These are phyloP conservation scores for Eumacrocentrus americanus DNA, from an alignment of 2,888 invertebrate species.

Conservation along the genomic window DNA sequence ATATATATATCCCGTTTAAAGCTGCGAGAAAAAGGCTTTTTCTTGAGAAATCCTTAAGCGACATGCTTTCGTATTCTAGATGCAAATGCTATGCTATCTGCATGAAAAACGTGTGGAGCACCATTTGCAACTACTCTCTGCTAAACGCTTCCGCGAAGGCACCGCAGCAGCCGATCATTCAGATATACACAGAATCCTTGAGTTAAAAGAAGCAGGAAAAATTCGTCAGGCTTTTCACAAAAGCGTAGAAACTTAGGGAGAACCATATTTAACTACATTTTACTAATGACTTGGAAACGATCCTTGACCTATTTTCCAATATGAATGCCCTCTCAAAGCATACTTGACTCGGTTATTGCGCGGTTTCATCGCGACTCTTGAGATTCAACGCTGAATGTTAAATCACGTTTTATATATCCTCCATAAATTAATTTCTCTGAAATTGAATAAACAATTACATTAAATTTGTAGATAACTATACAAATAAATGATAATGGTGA, in stretches of 20 bases:
- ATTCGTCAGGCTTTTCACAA: not conserved
- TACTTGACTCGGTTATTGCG: not conserved
- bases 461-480: too few relatives aligned
- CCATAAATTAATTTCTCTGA: too few relatives aligned
- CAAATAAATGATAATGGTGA: too few relatives aligned
- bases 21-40: not conserved
- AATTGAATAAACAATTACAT: too few relatives aligned
- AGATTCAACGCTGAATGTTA: not conserved
- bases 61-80: slow-evolving; percentile 6
- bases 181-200: slow-evolving; percentile 13
- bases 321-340: not conserved
- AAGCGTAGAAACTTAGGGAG: not conserved
- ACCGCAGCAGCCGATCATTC: slow-evolving; percentile 4
- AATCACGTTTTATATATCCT: not conserved
- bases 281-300: not conserved
- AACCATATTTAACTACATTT: not conserved
- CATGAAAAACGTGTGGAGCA: slow-evolving; percentile 19
- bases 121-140: not conserved
- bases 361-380: not conserved
- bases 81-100: slow-evolving; percentile 23
- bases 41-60: not conserved
- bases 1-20: not conserved
- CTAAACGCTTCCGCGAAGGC: not conserved
- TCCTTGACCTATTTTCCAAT: slow-evolving; percentile 12
- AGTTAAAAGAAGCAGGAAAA: not conserved